Conservation (phyloP, 2,797 vertebrate species). For the Melanotaenia nigrans region DNA sequence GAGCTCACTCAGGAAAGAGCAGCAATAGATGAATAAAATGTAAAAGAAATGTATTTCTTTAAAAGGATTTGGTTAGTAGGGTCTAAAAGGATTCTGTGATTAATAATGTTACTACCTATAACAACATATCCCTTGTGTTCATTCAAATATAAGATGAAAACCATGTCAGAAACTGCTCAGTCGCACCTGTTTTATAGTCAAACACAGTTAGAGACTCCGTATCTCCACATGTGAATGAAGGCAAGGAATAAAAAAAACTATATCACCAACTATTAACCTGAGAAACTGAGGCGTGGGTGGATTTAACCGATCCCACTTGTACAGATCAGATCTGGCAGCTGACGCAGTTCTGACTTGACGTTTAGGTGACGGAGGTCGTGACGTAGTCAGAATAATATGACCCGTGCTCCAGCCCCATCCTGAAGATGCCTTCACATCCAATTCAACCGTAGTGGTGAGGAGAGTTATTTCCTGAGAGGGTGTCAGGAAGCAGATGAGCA, state of each 20-base stretch:
- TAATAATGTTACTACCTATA: background rate
- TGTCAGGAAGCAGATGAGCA: constrained; percentile 26
- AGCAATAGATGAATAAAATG: background rate
- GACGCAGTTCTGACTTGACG: constrained; percentile 45
- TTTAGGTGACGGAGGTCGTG: constrained; percentile 19
- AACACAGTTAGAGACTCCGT: background rate
- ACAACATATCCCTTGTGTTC: background rate
- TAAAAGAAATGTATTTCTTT: background rate
- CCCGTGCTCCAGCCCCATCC: background rate
- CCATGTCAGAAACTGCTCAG: no score
- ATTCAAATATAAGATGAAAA: background rate
- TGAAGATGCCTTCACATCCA: constrained; percentile 29
- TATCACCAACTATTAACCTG: constrained; percentile 4
- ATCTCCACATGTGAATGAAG: background rate
- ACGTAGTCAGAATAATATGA: constrained; percentile 25
- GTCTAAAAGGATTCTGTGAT: background rate
- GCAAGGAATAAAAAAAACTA: background rate
- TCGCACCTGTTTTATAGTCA: background rate
- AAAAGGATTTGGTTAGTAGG: background rate
- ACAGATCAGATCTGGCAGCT: constrained; percentile 12
- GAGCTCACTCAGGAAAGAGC: background rate
- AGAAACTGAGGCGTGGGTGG: constrained; percentile 5
- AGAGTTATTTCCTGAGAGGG: constrained; percentile 13
- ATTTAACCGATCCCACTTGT: background rate
- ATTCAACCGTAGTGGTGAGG: constrained; percentile 14